Percentiles rank a stretch among this genome's conserved stretches.
These are phyloP conservation scores for Psilopsiagon aymara DNA, from an alignment of 2,113 vertebrate genomes.

Conservation along the genomic window DNA sequence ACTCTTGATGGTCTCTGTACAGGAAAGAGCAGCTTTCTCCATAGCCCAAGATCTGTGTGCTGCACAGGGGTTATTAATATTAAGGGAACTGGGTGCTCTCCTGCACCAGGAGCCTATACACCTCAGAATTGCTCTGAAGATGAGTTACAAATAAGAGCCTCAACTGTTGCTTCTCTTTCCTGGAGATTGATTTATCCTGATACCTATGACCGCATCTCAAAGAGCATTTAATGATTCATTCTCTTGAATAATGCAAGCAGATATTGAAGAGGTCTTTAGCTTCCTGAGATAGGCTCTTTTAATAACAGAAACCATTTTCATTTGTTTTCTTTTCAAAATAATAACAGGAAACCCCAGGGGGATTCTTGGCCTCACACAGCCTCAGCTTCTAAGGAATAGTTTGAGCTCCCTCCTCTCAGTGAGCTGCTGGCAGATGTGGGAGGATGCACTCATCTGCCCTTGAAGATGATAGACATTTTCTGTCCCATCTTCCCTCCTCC, in stretches of 20 bases:
- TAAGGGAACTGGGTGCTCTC: neutral
- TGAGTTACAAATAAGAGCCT: neutral
- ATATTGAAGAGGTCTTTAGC: slow-evolving; percentile 5
- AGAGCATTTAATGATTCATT: slow-evolving; percentile 25
- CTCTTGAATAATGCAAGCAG: slow-evolving; percentile 43
- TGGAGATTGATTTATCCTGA: neutral
- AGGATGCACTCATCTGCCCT: neutral
- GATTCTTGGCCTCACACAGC: neutral
- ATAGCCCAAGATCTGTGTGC: accelerated
- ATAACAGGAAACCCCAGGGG: neutral
- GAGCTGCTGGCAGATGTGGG: neutral
- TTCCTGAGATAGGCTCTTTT: neutral
- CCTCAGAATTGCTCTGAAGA: neutral
- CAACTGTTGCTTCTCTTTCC: neutral
- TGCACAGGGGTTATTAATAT: neutral
- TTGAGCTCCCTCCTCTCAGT: neutral
- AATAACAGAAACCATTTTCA: neutral
- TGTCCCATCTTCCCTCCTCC: neutral
- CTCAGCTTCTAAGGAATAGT: neutral
- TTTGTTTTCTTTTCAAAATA: slow-evolving; percentile 23
- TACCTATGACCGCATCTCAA: neutral
- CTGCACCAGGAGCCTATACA: neutral
- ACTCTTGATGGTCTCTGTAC: neutral
- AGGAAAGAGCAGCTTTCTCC: neutral
- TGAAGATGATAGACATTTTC: neutral